A percentile compares a stretch with the other conserved stretches of the same genome.
Conservation (phyloP, 2,113 vertebrate genomes). For the Nymphicus hollandicus region DNA sequence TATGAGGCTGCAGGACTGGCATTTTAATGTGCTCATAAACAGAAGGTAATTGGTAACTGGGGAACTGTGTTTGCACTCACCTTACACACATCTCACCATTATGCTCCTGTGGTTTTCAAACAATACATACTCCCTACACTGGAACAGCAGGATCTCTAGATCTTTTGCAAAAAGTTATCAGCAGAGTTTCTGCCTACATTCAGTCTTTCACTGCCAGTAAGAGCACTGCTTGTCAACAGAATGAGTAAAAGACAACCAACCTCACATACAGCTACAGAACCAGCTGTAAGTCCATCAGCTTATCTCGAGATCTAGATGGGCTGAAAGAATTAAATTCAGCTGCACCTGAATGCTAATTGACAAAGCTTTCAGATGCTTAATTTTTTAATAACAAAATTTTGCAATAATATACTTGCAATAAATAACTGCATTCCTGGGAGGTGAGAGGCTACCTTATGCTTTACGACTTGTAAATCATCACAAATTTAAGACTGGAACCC, state of each 20-base stretch:
- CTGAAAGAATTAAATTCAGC: neutral
- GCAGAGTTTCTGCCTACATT: neutral
- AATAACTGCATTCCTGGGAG: neutral
- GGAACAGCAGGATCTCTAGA: neutral
- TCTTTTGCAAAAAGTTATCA: neutral
- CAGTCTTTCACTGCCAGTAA: neutral
- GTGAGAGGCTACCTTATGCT: neutral
- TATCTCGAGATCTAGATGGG: neutral
- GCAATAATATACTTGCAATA: too few relatives aligned
- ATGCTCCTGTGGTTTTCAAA: neutral
- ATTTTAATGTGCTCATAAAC: neutral
- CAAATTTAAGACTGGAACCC: neutral
- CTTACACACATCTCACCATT: neutral
- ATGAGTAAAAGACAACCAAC: neutral
- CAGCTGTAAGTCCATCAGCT: neutral
- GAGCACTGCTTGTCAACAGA: neutral
- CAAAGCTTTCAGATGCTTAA: neutral
- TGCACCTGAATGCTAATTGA: neutral
- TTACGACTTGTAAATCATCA: neutral
- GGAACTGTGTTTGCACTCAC: neutral
- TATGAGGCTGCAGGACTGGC: neutral
- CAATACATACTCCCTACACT: neutral
- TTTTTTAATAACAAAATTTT: neutral
- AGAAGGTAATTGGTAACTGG: neutral
- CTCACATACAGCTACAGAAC: neutral